Evolutionary conservation across 2,888 invertebrate species (phyloP).

Genomic region (Tetranychus piercei): DNA sequence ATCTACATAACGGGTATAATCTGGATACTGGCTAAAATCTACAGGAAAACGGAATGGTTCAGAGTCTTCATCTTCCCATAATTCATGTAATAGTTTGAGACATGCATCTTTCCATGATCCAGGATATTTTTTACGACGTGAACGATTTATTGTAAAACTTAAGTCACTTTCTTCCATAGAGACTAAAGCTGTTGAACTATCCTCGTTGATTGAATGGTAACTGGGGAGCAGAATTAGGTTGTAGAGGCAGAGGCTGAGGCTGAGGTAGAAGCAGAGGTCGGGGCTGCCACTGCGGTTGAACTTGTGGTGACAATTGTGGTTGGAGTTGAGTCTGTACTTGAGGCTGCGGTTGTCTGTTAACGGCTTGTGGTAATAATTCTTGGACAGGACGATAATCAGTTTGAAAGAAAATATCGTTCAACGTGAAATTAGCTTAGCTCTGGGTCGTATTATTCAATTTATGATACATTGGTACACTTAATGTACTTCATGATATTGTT

Average conservation of each 20-base stretch:
- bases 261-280: neutral
- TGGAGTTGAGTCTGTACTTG: conserved; percentile 40
- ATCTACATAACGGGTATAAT: conserved; percentile 58
- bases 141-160: neutral
- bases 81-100: conserved; percentile 47
- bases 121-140: conserved; percentile 19
- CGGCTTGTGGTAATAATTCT: neutral
- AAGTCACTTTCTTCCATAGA: neutral
- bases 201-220: neutral
- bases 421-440: too few species aligned
- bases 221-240: neutral
- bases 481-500: too few species aligned
- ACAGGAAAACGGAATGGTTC: conserved; percentile 59
- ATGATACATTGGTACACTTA: too few species aligned
- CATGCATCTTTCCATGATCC: conserved; percentile 41
- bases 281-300: neutral
- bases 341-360: neutral
- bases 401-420: too few species aligned
- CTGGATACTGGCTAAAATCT: conserved; percentile 57
- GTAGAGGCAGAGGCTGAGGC: neutral
- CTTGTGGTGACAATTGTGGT: too few species aligned
- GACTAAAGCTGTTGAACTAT: neutral
- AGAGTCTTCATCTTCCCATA: conserved; percentile 60
- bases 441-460: too few species aligned
- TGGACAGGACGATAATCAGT: neutral